Evolutionary conservation across 1,140 invertebrate genomes (phyloP).

Genomic region (Nymphalis io): DNA sequence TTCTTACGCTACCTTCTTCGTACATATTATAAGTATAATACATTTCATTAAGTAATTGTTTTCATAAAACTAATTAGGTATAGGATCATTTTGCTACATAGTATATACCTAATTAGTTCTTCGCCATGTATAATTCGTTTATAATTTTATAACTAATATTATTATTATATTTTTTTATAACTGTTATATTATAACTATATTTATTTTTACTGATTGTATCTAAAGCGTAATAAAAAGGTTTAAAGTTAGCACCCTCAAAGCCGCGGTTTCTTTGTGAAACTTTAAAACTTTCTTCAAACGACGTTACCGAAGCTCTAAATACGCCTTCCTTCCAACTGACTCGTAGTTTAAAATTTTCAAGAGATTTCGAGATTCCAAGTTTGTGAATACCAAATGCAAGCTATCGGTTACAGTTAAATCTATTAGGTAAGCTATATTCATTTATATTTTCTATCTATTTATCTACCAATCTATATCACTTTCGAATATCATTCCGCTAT

Average conservation of each 20-base stretch:
- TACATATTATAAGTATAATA: background rate
- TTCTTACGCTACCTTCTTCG: slow-evolving; percentile 7
- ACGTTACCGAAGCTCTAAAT: slow-evolving; percentile 60
- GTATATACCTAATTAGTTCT: too few relatives aligned
- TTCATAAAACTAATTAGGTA: background rate
- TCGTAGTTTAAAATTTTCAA: slow-evolving; percentile 65
- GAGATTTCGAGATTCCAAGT: slow-evolving; percentile 59
- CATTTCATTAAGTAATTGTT: background rate
- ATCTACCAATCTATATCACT: background rate
- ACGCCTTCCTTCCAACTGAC: slow-evolving; percentile 61
- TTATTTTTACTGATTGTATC: background rate
- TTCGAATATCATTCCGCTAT: too few relatives aligned
- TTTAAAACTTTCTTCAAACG: slow-evolving; percentile 58
- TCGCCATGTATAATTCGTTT: too few relatives aligned
- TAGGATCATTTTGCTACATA: too few relatives aligned
- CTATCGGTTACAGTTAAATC: slow-evolving; percentile 1
- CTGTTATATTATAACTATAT: background rate
- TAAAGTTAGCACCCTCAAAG: slow-evolving; percentile 1
- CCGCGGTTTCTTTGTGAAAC: slow-evolving; percentile 47
- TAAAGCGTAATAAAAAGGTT: background rate
- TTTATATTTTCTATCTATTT: background rate
- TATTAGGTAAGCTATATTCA: background rate
- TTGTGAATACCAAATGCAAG: slow-evolving; percentile 54
- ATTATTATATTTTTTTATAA: background rate
- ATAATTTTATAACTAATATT: too few relatives aligned